phyloP scores from a whole-genome alignment of 2,888 invertebrate genomes.

The Drosophila hamatofila region DNA sequence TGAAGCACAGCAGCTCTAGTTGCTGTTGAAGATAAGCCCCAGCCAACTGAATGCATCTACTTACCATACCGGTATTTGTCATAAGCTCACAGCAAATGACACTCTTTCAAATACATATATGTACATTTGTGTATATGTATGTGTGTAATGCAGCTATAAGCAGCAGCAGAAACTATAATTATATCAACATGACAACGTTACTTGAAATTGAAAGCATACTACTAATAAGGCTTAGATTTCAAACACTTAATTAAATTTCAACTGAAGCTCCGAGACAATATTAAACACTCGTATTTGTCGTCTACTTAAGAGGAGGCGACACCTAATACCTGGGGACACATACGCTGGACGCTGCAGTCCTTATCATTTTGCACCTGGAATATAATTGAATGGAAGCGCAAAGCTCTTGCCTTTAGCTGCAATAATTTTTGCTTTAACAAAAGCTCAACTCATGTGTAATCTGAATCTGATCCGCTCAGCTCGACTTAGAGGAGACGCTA shows the following conservation, averaged over 20 bases:
- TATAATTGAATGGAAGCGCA: not conserved
- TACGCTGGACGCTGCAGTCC: not conserved
- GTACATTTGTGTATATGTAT: no score
- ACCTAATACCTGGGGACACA: not conserved
- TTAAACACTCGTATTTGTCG: not conserved
- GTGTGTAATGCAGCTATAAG: not conserved
- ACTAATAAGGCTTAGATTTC: not conserved
- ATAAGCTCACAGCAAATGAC: not conserved
- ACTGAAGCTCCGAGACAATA: not conserved
- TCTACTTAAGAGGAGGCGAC: not conserved
- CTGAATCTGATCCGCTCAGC: not conserved
- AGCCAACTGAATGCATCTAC: not conserved
- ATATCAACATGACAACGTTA: not conserved
- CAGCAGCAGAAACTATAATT: not conserved
- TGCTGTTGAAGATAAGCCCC: not conserved
- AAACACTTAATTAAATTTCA: not conserved
- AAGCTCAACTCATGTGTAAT: not conserved
- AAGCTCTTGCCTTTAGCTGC: not conserved
- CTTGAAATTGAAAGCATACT: not conserved
- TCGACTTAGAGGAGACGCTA: constrained; percentile 18
- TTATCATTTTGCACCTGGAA: not conserved
- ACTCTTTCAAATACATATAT: no score
- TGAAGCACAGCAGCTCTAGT: not conserved
- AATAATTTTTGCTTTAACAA: not conserved
- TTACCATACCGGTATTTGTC: not conserved